These are phyloP conservation scores for Agrochola macilenta DNA, from an alignment of 2,888 invertebrate species.

Conservation along the genomic window DNA sequence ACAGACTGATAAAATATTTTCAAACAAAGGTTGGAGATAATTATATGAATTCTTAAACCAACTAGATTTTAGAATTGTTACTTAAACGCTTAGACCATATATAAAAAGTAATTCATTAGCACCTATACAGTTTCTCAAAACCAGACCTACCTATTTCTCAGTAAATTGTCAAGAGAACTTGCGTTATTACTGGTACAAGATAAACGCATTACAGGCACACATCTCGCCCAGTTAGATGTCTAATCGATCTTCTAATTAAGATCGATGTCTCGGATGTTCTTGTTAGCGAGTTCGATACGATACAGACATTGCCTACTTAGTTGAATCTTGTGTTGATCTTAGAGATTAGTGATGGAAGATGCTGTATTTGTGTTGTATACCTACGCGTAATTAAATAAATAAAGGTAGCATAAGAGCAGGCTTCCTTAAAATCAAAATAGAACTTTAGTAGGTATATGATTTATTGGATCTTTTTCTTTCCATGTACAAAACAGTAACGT, in stretches of 20 bases:
- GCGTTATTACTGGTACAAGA: slow-evolving; percentile 39
- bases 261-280: slow-evolving; percentile 48
- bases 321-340: slow-evolving; percentile 3
- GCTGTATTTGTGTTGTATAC: neutral
- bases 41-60: no score
- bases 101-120: neutral
- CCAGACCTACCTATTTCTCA: neutral
- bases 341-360: neutral
- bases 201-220: slow-evolving; percentile 55
- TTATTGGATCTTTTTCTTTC: no score
- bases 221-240: slow-evolving; percentile 39
- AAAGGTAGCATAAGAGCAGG: neutral
- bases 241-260: slow-evolving; percentile 59
- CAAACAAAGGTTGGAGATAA: no score
- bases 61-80: neutral
- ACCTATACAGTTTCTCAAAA: no score
- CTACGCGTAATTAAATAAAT: neutral
- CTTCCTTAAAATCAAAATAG: no score
- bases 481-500: no score
- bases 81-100: neutral
- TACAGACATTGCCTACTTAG: neutral
- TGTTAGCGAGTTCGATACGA: slow-evolving; percentile 26
- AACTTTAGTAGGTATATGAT: no score
- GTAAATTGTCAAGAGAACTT: slow-evolving; percentile 4
- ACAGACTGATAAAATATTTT: no score